Percentiles rank a stretch among this genome's conserved stretches.
Evolutionary conservation across 2,113 vertebrate genomes (phyloP).

Genomic region (Heteronetta atricapilla): DNA sequence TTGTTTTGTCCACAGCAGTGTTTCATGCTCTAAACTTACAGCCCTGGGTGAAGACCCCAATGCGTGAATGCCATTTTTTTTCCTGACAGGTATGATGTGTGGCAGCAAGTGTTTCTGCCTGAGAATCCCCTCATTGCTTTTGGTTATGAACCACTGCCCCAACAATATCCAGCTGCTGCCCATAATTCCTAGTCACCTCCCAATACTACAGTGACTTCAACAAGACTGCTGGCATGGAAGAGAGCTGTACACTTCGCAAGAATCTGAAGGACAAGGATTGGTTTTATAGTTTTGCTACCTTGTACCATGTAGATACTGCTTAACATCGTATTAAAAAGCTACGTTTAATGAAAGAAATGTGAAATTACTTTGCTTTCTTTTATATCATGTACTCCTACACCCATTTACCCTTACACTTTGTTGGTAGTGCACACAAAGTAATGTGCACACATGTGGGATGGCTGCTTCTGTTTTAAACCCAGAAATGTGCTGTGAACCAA

Average conservation of each 20-base stretch:
- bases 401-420: not conserved
- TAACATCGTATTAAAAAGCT: not conserved
- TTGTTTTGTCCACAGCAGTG: not conserved
- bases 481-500: not conserved
- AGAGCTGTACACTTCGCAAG: not conserved
- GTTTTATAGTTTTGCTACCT: not conserved
- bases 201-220: not conserved
- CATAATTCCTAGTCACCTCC: rapidly evolving
- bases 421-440: not conserved
- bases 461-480: constrained; percentile 10
- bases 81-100: not conserved
- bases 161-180: not conserved
- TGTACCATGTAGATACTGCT: not conserved
- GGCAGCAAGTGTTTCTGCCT: not conserved
- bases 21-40: not conserved
- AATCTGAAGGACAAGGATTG: not conserved
- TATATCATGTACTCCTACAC: not conserved
- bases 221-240: not conserved
- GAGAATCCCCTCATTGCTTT: not conserved
- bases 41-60: not conserved
- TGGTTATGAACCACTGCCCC: not conserved
- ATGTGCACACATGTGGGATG: not conserved
- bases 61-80: not conserved
- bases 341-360: not conserved
- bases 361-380: not conserved